phyloP scores from a whole-genome alignment of 2,888 invertebrate genomes.

The Eulithis testata region DNA sequence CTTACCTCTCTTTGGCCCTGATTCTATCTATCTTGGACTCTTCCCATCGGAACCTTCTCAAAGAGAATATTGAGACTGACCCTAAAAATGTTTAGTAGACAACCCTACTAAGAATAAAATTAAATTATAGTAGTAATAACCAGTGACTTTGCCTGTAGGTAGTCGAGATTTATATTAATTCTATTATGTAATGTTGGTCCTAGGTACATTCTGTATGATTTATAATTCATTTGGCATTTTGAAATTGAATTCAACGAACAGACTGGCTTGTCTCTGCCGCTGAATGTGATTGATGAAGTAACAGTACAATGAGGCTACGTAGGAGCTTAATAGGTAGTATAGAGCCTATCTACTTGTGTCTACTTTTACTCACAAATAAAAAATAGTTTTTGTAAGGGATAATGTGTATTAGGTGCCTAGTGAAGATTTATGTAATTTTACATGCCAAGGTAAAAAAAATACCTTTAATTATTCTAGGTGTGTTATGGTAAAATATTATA shows the following conservation, averaged over 20 bases:
- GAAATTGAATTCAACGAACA: neutral
- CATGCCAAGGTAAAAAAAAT: too few relatives aligned
- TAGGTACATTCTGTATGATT: constrained; percentile 9
- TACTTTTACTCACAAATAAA: neutral
- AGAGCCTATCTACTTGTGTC: too few relatives aligned
- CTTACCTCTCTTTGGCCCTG: too few relatives aligned
- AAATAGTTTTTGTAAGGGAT: too few relatives aligned
- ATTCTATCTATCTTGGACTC: too few relatives aligned
- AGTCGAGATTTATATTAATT: neutral
- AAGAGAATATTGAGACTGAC: too few relatives aligned
- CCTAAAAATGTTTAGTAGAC: neutral
- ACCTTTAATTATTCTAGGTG: too few relatives aligned
- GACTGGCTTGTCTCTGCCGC: constrained; percentile 4
- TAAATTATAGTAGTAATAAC: neutral
- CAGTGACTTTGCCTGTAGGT: neutral
- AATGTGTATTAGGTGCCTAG: too few relatives aligned
- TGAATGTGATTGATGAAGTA: constrained; percentile 7
- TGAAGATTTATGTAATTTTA: too few relatives aligned
- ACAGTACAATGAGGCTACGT: neutral
- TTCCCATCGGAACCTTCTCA: too few relatives aligned
- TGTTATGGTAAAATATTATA: too few relatives aligned
- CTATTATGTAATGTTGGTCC: neutral
- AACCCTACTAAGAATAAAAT: constrained; percentile 2
- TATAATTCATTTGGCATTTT: constrained; percentile 20
- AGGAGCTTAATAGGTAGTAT: too few relatives aligned